phyloP scores from a whole-genome alignment of 2,113 vertebrate species.

The Catharus minimus region DNA sequence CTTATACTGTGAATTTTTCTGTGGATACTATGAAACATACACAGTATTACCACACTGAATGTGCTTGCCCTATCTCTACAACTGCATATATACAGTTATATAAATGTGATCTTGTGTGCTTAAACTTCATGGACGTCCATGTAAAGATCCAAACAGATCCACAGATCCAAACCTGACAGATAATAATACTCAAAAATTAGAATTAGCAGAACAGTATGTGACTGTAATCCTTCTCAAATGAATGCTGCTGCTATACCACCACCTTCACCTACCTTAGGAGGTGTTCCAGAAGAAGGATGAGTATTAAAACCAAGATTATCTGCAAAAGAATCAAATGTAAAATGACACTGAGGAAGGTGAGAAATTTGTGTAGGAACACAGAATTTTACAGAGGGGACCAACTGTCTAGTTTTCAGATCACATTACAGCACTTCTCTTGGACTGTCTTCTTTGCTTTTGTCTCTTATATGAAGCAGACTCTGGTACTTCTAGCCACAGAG shows the following conservation, averaged over 20 bases:
- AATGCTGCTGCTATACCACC: background rate
- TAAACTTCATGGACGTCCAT: background rate
- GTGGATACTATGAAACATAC: background rate
- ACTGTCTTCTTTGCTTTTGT: background rate
- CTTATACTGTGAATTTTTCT: background rate
- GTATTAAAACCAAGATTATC: conserved; percentile 33
- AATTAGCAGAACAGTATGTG: background rate
- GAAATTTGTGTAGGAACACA: background rate
- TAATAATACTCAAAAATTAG: background rate
- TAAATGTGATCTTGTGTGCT: background rate
- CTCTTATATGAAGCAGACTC: background rate
- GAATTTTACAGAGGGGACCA: background rate
- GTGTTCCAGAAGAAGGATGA: conserved; percentile 34
- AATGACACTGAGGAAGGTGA: background rate
- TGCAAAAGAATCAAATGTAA: conserved; percentile 27
- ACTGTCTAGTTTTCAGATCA: background rate
- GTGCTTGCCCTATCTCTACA: background rate
- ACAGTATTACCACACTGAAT: background rate
- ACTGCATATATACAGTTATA: background rate
- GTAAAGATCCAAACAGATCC: background rate
- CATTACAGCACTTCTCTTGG: background rate
- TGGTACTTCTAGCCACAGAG: background rate
- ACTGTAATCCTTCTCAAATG: background rate
- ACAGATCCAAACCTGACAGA: background rate
- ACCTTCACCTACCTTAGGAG: conserved; percentile 65